phyloP scores from a whole-genome alignment of 1,140 invertebrate genomes.

The Pantala flavescens region DNA sequence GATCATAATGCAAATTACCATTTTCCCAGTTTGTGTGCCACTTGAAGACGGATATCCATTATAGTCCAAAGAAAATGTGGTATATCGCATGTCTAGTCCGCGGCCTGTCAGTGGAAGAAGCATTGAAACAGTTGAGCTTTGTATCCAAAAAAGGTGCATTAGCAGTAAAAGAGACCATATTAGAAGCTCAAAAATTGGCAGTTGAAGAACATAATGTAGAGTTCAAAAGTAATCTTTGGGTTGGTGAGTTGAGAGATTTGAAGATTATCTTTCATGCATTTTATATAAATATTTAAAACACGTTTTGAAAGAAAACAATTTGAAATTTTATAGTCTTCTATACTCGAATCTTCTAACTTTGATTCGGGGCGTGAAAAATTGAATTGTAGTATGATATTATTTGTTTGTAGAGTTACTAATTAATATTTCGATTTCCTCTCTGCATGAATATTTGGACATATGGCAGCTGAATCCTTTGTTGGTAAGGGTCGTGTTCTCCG shows the following conservation, averaged over 20 bases:
- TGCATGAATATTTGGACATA: conserved; percentile 29
- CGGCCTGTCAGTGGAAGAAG: conserved; percentile 89
- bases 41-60: conserved; percentile 71
- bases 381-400: too few relatives aligned
- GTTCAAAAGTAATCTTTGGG: conserved; percentile 91
- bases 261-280: too few relatives aligned
- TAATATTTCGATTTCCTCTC: conserved; percentile 19
- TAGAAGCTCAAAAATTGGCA: conserved; percentile 82
- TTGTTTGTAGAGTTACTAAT: background rate
- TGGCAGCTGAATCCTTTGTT: conserved; percentile 71
- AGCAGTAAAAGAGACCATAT: conserved; percentile 64
- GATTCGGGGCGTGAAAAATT: too few relatives aligned
- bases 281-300: too few relatives aligned
- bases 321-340: background rate
- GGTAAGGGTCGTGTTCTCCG: conserved; percentile 65
- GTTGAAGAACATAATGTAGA: conserved; percentile 86
- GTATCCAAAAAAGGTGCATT: conserved; percentile 70
- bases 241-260: conserved; percentile 57
- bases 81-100: conserved; percentile 75
- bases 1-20: conserved; percentile 20
- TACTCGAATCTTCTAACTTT: background rate
- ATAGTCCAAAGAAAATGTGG: conserved; percentile 85
- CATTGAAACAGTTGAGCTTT: conserved; percentile 80
- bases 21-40: conserved; percentile 74
- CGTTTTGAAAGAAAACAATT: too few relatives aligned